A percentile compares a stretch with the other conserved stretches of the same genome.
Conservation (phyloP, 2,888 invertebrate species). For the Zonitis immaculata region DNA sequence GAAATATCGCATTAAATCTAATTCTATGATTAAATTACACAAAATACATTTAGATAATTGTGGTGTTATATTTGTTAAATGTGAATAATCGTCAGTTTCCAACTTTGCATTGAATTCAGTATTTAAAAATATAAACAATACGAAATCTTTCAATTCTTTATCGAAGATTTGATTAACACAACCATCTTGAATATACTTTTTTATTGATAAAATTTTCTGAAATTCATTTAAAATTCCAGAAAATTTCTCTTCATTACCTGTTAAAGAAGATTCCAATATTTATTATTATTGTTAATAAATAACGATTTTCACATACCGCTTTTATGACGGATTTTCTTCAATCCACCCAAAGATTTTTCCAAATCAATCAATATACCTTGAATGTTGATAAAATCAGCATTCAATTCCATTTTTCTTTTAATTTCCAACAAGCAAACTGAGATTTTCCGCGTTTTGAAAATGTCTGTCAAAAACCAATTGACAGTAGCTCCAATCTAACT, state of each 20-base stretch:
- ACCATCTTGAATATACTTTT: slow-evolving; percentile 27
- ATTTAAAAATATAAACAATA: slow-evolving; percentile 40
- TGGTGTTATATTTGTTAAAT: slow-evolving; percentile 38
- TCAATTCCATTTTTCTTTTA: slow-evolving; percentile 36
- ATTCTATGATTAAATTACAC: slow-evolving; percentile 30
- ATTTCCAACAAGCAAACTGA: not conserved
- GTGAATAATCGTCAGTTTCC: slow-evolving; percentile 32
- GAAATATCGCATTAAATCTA: slow-evolving; percentile 30
- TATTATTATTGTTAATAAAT: too few species aligned
- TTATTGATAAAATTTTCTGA: slow-evolving; percentile 23
- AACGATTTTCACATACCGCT: too few species aligned
- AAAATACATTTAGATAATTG: slow-evolving; percentile 40
- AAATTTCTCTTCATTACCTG: slow-evolving; percentile 39
- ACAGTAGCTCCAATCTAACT: too few species aligned
- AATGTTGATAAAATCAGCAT: slow-evolving; percentile 34
- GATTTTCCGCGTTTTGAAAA: too few species aligned
- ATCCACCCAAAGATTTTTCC: slow-evolving; percentile 32
- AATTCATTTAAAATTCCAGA: slow-evolving; percentile 24
- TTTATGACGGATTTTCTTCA: slow-evolving; percentile 37
- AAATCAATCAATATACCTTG: slow-evolving; percentile 37
- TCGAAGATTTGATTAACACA: slow-evolving; percentile 19
- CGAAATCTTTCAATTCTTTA: slow-evolving; percentile 32
- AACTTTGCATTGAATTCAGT: slow-evolving; percentile 32
- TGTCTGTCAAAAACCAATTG: too few species aligned
- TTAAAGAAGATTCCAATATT: too few species aligned